Percentiles rank a stretch among this genome's conserved stretches.
Evolutionary conservation across 1,140 invertebrate genomes (phyloP).

Genomic region (Pseudobourletiella spinata): DNA sequence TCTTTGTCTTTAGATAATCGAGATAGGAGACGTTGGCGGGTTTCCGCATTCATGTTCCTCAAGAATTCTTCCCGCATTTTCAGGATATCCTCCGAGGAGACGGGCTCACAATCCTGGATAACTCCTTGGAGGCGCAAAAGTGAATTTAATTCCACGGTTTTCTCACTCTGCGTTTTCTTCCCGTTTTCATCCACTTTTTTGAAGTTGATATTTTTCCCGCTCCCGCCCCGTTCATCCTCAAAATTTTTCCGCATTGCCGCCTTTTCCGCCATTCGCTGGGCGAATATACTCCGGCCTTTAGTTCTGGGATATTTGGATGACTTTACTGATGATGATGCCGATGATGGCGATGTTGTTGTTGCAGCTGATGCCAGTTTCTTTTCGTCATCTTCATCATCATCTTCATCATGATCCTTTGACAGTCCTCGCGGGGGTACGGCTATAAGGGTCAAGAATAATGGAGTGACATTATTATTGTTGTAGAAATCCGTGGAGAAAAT

Average conservation of each 20-base stretch:
- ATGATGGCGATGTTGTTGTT: no score
- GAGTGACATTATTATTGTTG: no score
- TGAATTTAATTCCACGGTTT: neutral
- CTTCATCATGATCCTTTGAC: no score
- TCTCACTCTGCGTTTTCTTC: neutral
- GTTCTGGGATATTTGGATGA: no score
- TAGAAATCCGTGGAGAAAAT: no score
- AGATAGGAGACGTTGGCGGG: neutral
- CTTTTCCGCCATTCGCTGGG: constrained; percentile 9
- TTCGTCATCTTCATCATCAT: no score
- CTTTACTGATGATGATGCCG: no score
- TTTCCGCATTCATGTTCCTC: neutral
- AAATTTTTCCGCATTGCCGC: neutral
- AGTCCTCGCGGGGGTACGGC: no score
- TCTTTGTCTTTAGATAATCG: neutral
- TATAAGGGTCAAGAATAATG: no score
- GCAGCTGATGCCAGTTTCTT: no score
- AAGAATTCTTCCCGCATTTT: neutral
- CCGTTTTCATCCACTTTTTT: neutral
- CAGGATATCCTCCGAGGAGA: neutral
- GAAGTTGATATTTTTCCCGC: neutral
- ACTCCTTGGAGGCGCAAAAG: neutral
- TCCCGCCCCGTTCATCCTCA: neutral
- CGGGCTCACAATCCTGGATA: neutral
- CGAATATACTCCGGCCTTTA: constrained; percentile 3